Evolutionary conservation across 2,888 invertebrate genomes (phyloP).

Genomic region (Capitulum mitella): DNA sequence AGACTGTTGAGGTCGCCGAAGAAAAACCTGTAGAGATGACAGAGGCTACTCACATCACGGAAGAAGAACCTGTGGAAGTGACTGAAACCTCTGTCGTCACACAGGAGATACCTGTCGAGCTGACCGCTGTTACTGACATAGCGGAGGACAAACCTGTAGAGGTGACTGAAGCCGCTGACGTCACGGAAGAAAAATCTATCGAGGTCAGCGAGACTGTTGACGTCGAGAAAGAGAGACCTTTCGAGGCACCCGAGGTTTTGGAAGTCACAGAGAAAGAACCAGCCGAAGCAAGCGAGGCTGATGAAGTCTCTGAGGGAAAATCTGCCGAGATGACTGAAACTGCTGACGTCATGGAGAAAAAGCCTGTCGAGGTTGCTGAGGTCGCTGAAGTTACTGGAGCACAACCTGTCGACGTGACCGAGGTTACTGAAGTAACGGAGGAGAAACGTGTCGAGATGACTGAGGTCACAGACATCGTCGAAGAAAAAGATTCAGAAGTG

Average conservation of each 20-base stretch:
- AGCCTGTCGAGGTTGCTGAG: not conserved
- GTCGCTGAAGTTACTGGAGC: not conserved
- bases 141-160: not conserved
- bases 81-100: too few relatives aligned
- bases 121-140: not conserved
- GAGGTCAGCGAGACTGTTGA: not conserved
- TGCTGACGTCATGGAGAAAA: not conserved
- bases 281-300: not conserved
- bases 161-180: not conserved
- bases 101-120: too few relatives aligned
- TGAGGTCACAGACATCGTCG: too few relatives aligned
- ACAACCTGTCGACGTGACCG: not conserved
- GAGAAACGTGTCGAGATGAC: too few relatives aligned
- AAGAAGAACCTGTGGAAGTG: too few relatives aligned
- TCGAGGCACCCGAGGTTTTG: too few relatives aligned
- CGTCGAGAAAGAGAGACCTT: too few relatives aligned
- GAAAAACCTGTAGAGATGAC: not conserved
- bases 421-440: not conserved
- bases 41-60: not conserved
- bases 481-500: not conserved
- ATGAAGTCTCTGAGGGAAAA: too few relatives aligned
- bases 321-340: not conserved
- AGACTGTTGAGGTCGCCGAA: not conserved
- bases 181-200: not conserved
- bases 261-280: too few relatives aligned